phyloP scores from a whole-genome alignment of 2,888 invertebrate genomes.

The Morinoia aosen region DNA sequence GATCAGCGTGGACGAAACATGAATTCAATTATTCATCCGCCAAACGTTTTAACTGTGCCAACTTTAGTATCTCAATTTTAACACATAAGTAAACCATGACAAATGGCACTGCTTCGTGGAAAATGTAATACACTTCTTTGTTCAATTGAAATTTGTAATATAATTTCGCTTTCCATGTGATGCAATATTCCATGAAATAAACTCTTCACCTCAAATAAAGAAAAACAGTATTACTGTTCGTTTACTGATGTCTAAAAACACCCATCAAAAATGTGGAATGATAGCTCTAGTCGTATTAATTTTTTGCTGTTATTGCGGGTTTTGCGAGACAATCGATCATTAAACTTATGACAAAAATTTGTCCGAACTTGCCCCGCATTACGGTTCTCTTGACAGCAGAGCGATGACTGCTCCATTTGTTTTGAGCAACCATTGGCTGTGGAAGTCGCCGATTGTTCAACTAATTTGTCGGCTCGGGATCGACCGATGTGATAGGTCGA shows the following conservation, averaged over 20 bases:
- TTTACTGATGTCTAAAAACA: too few relatives aligned
- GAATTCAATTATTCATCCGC: too few relatives aligned
- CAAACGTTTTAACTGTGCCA: too few relatives aligned
- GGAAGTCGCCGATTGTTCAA: not conserved
- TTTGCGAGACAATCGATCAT: not conserved
- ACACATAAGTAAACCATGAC: too few relatives aligned
- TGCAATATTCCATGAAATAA: too few relatives aligned
- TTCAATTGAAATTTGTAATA: too few relatives aligned
- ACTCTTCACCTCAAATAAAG: not conserved
- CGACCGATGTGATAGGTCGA: not conserved
- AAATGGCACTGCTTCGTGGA: too few relatives aligned
- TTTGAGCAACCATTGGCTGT: not conserved
- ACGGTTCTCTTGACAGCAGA: not conserved
- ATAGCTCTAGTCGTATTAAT: not conserved
- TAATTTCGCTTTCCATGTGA: too few relatives aligned
- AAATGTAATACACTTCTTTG: too few relatives aligned
- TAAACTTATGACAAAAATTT: not conserved
- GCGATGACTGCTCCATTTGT: not conserved
- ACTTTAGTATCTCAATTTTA: too few relatives aligned
- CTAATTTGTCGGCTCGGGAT: not conserved
- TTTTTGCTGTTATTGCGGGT: not conserved
- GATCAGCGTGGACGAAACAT: too few relatives aligned
- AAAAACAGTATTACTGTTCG: not conserved
- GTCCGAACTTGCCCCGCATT: not conserved
- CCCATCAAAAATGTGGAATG: not conserved